Conservation (phyloP, 2,113 vertebrate species). For the Ptilonorhynchus violaceus region DNA sequence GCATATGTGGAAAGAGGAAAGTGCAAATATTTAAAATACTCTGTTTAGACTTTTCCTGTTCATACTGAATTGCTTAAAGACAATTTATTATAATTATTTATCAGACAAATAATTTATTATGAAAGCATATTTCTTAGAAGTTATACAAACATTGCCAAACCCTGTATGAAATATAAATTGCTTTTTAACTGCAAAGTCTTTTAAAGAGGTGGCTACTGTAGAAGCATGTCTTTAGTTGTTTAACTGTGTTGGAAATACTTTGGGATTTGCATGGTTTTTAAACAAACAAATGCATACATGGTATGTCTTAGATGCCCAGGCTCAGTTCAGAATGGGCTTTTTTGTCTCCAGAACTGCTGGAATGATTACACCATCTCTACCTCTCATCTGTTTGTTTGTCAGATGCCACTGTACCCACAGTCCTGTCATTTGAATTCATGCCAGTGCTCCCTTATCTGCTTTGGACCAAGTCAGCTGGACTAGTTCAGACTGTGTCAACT, state of each 20-base stretch:
- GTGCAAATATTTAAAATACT: background rate
- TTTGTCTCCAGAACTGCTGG: background rate
- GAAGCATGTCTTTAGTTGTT: background rate
- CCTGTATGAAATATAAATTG: background rate
- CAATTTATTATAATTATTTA: constrained; percentile 7
- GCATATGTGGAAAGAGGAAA: background rate
- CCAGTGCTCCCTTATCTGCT: background rate
- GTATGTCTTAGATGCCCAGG: background rate
- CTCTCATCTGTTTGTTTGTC: background rate
- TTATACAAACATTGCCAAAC: background rate
- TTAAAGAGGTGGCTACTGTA: background rate
- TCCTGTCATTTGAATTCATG: background rate
- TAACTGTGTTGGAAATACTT: background rate
- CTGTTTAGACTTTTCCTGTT: background rate
- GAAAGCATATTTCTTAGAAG: background rate
- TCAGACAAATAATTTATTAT: background rate
- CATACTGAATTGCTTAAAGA: background rate
- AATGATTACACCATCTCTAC: background rate
- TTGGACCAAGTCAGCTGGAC: background rate
- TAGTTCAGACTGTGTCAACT: background rate
- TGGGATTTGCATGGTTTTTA: background rate
- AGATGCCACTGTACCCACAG: background rate
- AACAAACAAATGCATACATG: background rate
- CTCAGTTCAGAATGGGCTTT: background rate
- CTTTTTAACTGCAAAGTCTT: background rate